Base-by-base conservation (phyloP, 2,113 vertebrate species). In the Datnioides undecimradiatus region DNA sequence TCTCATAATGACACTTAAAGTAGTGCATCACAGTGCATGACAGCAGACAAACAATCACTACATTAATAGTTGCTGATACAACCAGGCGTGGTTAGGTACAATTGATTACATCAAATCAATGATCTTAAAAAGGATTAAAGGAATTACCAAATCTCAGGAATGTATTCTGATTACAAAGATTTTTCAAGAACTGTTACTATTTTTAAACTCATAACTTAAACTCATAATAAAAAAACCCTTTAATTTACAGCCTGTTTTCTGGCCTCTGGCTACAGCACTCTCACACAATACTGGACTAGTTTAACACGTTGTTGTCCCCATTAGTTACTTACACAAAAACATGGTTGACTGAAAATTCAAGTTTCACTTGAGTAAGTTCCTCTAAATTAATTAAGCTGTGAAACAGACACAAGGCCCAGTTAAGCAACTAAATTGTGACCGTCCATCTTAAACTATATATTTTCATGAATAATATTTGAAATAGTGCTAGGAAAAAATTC, bases 1-100 rank as follows among this genome's bases (percentile, higher is more conserved):
- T 34, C 40, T 59, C 51, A 68, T 82, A 21, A 31, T 71, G 60
- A 67, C 34, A 59, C 12, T 63, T 23, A 40, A 31, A 79, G 43
- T 55, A 57, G 67, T 63, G 66, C 49, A 46, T 38, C 72, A 41
- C 40, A 72, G 51, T 29, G 29, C 23, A 29, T n/a, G 21, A 40
- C 60, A 67, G n/a, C 19, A 29, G 16, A 66, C 23, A 5, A 48
- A 33, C 0, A 3, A 45, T 55, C 46, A 79, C 45, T 11, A 34
- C 36, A 31, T 36, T 27, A n/a, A 51, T 29, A 16, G 14, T 43
- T 16, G 16, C 69, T 57, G 19, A 55, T 17, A 10, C 45, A 58
- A 76, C 27, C 27, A 45, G 36, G 54, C 0, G 2, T 25, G 21
- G 14, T 31, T 62, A 9, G 58, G 19, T 34, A 6, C 45, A 33